Evolutionary conservation across 1,140 invertebrate genomes (phyloP), one percentile per base, ranked within the genome.

Genomic region (Carposina sasakii): DNA sequence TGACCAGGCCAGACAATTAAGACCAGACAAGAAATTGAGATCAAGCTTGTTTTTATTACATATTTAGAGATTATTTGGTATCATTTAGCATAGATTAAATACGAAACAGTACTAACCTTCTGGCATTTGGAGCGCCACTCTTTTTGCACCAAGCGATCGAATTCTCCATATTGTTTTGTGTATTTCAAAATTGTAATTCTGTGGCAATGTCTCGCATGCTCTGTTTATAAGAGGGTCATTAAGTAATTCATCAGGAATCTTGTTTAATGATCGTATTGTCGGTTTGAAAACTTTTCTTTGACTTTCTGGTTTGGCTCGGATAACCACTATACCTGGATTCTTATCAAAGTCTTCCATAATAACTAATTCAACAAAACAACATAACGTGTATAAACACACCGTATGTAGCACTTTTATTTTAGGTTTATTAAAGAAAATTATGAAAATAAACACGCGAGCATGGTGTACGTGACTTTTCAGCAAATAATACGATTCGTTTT

Each of bases 141-240:
- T 89, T 84, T 95, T 97, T 0, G 94, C 90, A 53, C 91, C 89
- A 17, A 90, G 85, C 71, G 94, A 91, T 53, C 89, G 87, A 54
- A 99, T 97, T 70, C 96, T 91, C 98, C 98, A 99, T 76, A 99
- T 92, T 0, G 98, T 99, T 84, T 99, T 99, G 33, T 94, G 94
- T 62, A 99, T 91, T 90, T 99, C 98, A 86, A 99, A 99, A 86
- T 98, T 99, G 71, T 99, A 99, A 87, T 99, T 99, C 12, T 88
- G 71, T 6, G 98, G 98, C 37, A 99, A 86, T 37, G 85, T 77
- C 58, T 89, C 85, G 46, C 93, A 91, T 3, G 94, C 93, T 68
- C 87, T 82, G 63, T 93, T 90, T 31, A 98, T 74, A 54, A 91
- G 60, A 6, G 90, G 87, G 88, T 98, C 90, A 66, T 96, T 91